A percentile compares a stretch with the other conserved stretches of the same genome.
phyloP scores from a whole-genome alignment of 2,113 vertebrate genomes.

The Picathartes gymnocephalus region DNA sequence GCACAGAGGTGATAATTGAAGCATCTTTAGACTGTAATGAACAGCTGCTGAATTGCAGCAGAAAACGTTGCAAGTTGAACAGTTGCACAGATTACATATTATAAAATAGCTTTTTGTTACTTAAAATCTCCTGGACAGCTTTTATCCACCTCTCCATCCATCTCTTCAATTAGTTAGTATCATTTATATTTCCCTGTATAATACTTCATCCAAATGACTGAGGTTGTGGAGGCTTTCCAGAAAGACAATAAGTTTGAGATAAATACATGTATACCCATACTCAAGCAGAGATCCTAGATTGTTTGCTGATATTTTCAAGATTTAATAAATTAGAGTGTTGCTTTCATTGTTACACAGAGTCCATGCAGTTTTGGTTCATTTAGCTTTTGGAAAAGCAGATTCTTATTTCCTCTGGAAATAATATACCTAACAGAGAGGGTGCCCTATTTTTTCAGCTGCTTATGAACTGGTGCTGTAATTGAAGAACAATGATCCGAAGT shows the following conservation, averaged over 20 bases:
- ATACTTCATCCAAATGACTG: neutral
- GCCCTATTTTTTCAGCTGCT: neutral
- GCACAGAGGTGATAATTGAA: neutral
- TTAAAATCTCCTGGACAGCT: neutral
- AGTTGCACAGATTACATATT: neutral
- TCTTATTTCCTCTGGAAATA: neutral
- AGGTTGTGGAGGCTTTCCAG: neutral
- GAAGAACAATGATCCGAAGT: neutral
- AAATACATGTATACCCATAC: neutral
- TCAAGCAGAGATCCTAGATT: neutral
- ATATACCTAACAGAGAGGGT: neutral
- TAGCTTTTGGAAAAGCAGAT: neutral
- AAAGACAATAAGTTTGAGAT: neutral
- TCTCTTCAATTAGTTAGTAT: neutral
- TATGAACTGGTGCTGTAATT: neutral
- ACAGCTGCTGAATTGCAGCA: neutral
- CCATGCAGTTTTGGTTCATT: neutral
- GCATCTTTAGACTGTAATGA: neutral
- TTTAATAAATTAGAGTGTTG: neutral
- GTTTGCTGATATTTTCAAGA: neutral
- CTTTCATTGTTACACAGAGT: neutral
- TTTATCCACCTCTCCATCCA: neutral
- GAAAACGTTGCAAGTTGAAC: neutral
- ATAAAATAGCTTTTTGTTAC: neutral
- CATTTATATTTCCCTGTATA: neutral